Percentiles rank a stretch among this genome's conserved stretches.
Evolutionary conservation across 2,888 invertebrate genomes (phyloP).

Genomic region (Acanthosepion pharaonis): DNA sequence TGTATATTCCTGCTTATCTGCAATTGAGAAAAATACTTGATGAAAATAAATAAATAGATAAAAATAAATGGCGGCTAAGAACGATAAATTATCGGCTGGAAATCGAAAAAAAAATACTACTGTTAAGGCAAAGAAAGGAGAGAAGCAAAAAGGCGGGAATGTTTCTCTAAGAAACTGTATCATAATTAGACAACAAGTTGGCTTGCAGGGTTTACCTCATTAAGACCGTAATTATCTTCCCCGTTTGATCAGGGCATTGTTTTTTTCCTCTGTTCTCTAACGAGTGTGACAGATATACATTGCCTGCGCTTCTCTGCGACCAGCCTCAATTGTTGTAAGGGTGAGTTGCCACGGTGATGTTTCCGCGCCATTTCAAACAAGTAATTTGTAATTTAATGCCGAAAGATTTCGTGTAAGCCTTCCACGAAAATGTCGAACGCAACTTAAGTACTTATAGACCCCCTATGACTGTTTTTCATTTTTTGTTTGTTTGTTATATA

Average conservation of each 20-base stretch:
- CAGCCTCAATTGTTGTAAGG: not conserved
- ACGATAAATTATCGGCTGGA: no score
- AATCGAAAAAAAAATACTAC: not conserved
- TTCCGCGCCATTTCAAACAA: not conserved
- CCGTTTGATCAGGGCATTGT: not conserved
- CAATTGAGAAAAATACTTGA: not conserved
- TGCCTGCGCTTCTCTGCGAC: not conserved
- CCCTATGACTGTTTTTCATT: no score
- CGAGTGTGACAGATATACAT: not conserved
- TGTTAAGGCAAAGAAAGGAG: not conserved
- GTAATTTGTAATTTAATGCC: not conserved
- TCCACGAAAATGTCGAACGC: not conserved
- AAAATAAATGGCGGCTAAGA: not conserved
- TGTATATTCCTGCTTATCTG: slow-evolving; percentile 1
- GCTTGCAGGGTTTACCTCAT: slow-evolving; percentile 8
- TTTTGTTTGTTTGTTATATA: no score
- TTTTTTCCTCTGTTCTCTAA: not conserved
- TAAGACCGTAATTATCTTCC: not conserved
- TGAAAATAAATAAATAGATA: not conserved
- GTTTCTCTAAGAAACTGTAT: not conserved
- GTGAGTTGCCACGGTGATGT: not conserved
- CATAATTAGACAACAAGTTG: not conserved
- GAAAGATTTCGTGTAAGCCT: not conserved
- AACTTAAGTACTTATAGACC: no score
- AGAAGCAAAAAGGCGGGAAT: no score